These are phyloP conservation scores for Armadillidium nasatum DNA, from an alignment of 1,140 invertebrate species.

Conservation along the genomic window DNA sequence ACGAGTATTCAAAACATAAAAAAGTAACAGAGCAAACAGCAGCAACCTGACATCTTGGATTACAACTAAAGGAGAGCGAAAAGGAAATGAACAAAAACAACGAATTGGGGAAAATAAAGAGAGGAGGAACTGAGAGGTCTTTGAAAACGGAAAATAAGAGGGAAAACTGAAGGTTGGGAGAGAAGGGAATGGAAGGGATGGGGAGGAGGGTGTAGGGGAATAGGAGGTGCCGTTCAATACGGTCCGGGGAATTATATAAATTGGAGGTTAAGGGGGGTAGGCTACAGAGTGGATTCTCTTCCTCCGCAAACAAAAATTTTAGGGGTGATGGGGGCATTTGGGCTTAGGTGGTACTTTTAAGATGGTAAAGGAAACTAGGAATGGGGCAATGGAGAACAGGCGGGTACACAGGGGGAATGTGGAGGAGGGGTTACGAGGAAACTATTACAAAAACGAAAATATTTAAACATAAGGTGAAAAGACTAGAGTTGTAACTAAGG, in stretches of 20 bases:
- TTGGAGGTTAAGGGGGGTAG: background rate
- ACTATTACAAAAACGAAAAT: no score
- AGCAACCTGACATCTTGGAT: no score
- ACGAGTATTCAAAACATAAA: no score
- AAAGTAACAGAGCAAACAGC: no score
- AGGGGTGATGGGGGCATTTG: no score
- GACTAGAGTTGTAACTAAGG: no score
- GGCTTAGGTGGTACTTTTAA: background rate
- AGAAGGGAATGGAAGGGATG: background rate
- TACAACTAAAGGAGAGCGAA: background rate
- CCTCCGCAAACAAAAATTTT: no score
- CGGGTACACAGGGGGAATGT: background rate
- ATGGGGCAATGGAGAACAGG: background rate
- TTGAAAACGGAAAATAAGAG: no score
- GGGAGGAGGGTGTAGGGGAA: background rate
- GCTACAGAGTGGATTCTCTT: background rate
- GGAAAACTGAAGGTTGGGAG: background rate
- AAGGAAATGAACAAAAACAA: background rate
- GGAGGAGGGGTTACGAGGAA: no score
- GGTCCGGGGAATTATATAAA: background rate
- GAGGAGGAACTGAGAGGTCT: background rate
- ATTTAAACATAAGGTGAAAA: no score
- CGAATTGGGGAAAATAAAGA: background rate
- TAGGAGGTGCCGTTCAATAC: slow-evolving; percentile 2
- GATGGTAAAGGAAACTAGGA: background rate